Evolutionary conservation across 2,888 invertebrate species (phyloP).

Genomic region (Amblyjoppa proteus): DNA sequence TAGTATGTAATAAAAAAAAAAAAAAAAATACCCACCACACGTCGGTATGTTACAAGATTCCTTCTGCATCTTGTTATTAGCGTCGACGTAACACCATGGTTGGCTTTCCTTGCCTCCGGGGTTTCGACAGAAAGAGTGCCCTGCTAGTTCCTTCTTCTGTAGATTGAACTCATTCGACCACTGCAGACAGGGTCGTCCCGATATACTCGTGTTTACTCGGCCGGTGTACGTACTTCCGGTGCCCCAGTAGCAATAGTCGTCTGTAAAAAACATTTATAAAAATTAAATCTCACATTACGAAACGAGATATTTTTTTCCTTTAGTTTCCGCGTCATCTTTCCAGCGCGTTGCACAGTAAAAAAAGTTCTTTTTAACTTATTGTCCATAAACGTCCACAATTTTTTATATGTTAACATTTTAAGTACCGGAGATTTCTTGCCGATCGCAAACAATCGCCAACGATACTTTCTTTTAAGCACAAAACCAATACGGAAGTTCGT

Average conservation of each 20-base stretch:
- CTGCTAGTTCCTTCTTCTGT: conserved; percentile 91
- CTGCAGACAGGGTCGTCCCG: conserved; percentile 91
- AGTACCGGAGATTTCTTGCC: too few species aligned
- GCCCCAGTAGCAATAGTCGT: conserved; percentile 96
- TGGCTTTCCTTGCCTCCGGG: conserved; percentile 92
- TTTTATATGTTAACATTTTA: too few species aligned
- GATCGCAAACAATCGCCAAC: too few species aligned
- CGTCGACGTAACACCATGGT: conserved; percentile 96
- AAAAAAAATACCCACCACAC: conserved; percentile 88
- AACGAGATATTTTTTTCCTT: too few species aligned
- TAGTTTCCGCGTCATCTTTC: too few species aligned
- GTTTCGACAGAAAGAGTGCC: conserved; percentile 96
- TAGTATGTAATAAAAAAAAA: not conserved
- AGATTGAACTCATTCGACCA: conserved; percentile 94
- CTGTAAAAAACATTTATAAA: conserved; percentile 80
- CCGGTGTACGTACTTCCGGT: conserved; percentile 95
- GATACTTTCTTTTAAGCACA: too few species aligned
- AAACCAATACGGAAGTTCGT: too few species aligned
- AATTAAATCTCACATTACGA: not conserved
- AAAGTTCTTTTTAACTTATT: not conserved
- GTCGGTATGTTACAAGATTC: conserved; percentile 95
- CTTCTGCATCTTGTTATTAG: conserved; percentile 89
- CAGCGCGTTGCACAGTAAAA: not conserved
- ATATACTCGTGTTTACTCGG: conserved; percentile 89
- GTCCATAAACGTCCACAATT: too few species aligned